Evolutionary conservation across 2,888 invertebrate genomes (phyloP).

Genomic region (Leptinotarsa tumamoca): DNA sequence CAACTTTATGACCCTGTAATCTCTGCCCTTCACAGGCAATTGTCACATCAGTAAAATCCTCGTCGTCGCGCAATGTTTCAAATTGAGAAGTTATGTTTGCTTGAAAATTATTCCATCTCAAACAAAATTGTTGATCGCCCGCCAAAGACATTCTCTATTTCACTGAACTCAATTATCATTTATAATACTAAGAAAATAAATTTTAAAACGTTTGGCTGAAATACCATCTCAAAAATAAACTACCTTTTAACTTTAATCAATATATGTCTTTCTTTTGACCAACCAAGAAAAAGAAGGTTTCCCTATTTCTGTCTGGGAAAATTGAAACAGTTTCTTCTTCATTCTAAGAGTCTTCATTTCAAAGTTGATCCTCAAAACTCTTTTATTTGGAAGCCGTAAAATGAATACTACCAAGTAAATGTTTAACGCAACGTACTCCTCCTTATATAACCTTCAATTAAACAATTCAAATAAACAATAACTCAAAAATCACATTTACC

Average conservation of each 20-base stretch:
- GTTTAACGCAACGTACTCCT: not conserved
- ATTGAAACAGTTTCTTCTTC: slow-evolving; percentile 19
- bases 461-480: slow-evolving; percentile 5
- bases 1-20: slow-evolving; percentile 87
- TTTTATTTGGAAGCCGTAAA: too few species aligned
- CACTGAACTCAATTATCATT: slow-evolving; percentile 37
- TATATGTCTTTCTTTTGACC: slow-evolving; percentile 64
- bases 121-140: slow-evolving; percentile 87
- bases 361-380: too few species aligned
- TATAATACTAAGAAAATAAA: slow-evolving; percentile 48
- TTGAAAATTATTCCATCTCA: slow-evolving; percentile 92
- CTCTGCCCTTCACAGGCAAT: slow-evolving; percentile 87
- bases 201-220: slow-evolving; percentile 49
- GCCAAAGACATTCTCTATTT: slow-evolving; percentile 63
- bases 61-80: slow-evolving; percentile 85
- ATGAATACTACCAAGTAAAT: too few species aligned
- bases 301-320: slow-evolving; percentile 53
- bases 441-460: slow-evolving; percentile 1
- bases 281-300: slow-evolving; percentile 66
- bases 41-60: slow-evolving; percentile 90
- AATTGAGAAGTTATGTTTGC: slow-evolving; percentile 89
- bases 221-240: slow-evolving; percentile 61
- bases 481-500: not conserved
- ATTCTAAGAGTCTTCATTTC: not conserved
- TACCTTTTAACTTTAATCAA: slow-evolving; percentile 66